Conservation (phyloP, 2,888 invertebrate genomes). For the Lepidochitona cinerea region DNA sequence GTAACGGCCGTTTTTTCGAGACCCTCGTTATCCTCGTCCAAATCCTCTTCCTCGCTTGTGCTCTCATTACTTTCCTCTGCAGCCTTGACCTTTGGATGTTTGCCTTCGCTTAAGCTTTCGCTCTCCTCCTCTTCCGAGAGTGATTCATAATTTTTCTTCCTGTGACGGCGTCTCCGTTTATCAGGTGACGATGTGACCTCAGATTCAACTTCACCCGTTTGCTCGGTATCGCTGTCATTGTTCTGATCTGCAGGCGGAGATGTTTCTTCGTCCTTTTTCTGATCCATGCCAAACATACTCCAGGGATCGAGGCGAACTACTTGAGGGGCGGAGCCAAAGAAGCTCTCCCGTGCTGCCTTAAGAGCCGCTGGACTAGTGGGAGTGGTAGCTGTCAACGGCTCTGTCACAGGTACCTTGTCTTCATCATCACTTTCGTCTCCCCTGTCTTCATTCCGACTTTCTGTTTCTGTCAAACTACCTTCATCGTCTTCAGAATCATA, state of each 20-base stretch:
- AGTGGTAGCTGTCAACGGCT: constrained; percentile 13
- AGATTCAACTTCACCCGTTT: constrained; percentile 80
- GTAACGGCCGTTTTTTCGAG: constrained; percentile 37
- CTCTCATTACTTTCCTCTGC: constrained; percentile 13
- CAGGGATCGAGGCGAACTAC: constrained; percentile 65
- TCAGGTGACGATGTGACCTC: constrained; percentile 77
- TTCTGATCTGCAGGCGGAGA: constrained; percentile 11
- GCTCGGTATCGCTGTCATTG: constrained; percentile 27
- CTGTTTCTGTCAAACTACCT: constrained; percentile 39
- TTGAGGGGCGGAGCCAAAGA: constrained; percentile 63
- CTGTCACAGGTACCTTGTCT: constrained; percentile 72
- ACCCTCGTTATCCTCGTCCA: constrained; percentile 37
- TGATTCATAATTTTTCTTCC: not conserved
- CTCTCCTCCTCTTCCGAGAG: constrained; percentile 2
- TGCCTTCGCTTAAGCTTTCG: constrained; percentile 1
- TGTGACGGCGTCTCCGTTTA: not conserved
- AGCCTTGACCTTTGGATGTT: not conserved
- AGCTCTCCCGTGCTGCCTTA: constrained; percentile 56
- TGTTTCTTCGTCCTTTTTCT: constrained; percentile 43
- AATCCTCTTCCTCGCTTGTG: not conserved
- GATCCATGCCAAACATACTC: constrained; percentile 63
- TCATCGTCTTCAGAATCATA: constrained; percentile 34
- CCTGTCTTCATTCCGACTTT: constrained; percentile 29
- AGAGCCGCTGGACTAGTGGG: constrained; percentile 28
- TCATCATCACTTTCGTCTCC: constrained; percentile 67